Conservation (phyloP, 2,797 vertebrate species). For the Smutsia temminckii region DNA sequence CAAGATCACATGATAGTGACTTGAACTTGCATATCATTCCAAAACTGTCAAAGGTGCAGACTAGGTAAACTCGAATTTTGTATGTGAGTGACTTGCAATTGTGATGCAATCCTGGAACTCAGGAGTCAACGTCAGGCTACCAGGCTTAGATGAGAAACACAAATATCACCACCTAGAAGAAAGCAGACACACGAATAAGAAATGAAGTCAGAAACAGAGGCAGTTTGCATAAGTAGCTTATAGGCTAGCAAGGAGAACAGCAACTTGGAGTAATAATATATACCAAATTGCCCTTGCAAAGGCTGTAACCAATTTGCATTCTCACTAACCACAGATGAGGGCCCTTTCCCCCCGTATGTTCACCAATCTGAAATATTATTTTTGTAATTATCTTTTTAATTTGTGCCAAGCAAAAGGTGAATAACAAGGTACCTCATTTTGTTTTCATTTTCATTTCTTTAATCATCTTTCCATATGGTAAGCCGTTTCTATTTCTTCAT, state of each 20-base stretch:
- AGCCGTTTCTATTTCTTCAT: slow-evolving; percentile 11
- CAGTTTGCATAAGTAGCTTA: background rate
- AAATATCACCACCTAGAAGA: slow-evolving; percentile 55
- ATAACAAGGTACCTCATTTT: background rate
- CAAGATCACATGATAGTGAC: slow-evolving; percentile 5
- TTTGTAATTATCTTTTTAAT: background rate
- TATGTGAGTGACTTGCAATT: slow-evolving; percentile 64
- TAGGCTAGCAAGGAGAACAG: background rate
- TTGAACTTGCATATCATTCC: slow-evolving; percentile 20
- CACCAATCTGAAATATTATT: background rate
- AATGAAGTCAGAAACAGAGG: background rate
- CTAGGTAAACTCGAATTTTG: background rate
- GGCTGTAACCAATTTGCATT: background rate
- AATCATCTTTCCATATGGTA: background rate
- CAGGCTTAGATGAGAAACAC: background rate
- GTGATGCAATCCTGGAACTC: background rate
- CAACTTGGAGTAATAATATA: background rate
- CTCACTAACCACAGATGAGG: background rate
- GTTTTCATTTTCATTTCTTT: slow-evolving; percentile 37
- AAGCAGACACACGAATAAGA: slow-evolving; percentile 50
- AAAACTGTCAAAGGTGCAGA: slow-evolving; percentile 6
- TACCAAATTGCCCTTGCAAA: background rate
- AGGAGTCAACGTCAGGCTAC: slow-evolving; percentile 19
- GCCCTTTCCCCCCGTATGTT: background rate
- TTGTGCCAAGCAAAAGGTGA: slow-evolving; percentile 22